Evolutionary conservation across 2,888 invertebrate genomes (phyloP).

Genomic region (Podabrus alpinus): DNA sequence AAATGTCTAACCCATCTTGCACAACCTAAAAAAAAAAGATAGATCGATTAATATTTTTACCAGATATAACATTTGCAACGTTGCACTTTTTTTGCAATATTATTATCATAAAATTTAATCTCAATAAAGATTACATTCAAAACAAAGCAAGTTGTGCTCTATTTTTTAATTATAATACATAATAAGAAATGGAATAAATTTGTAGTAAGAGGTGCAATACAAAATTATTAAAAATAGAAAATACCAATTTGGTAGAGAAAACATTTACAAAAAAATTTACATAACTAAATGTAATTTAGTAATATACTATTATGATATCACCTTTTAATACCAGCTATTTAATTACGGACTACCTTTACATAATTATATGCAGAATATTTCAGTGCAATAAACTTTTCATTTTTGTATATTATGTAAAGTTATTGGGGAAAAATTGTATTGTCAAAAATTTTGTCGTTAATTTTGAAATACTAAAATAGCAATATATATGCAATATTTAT

Average conservation of each 20-base stretch:
- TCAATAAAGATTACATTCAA: too few relatives aligned
- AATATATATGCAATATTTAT: conserved; percentile 1
- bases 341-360: neutral
- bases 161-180: too few relatives aligned
- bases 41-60: neutral
- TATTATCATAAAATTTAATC: too few relatives aligned
- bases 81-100: too few relatives aligned
- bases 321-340: neutral
- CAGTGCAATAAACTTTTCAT: neutral
- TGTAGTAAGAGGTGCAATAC: neutral
- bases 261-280: neutral
- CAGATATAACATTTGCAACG: neutral
- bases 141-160: too few relatives aligned
- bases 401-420: neutral
- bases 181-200: too few relatives aligned
- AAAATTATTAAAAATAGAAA: neutral
- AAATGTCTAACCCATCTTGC: conserved; percentile 27
- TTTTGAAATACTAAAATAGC: neutral
- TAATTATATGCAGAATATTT: neutral
- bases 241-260: neutral
- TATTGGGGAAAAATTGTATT: neutral
- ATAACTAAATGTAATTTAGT: neutral
- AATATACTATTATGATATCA: neutral
- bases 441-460: neutral
- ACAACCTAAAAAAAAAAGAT: conserved; percentile 18